Evolutionary conservation across 2,113 vertebrate species (phyloP), one percentile per base, ranked within the genome.

Genomic region (Hystrix cristata): DNA sequence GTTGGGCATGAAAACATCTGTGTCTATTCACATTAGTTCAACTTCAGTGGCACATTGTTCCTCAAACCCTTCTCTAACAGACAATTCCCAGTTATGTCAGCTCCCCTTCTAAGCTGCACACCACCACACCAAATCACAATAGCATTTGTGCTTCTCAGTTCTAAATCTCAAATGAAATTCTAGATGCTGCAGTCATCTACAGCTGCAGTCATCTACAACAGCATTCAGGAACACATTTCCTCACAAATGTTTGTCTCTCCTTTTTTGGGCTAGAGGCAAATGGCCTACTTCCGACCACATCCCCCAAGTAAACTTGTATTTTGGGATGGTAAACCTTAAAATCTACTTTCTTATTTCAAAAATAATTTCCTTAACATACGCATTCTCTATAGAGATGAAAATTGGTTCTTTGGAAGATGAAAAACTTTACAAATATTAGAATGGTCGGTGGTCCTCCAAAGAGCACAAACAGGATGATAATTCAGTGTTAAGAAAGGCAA

Each of bases 331-430:
- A 81, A 87, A 60, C n/a, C 43, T 94, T 71, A 93, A 87, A 87
- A 67, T 65, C 46, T n/a, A 89, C 11, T 31, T 86, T 59, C 80
- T 96, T 71, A 92, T 82, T 90, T 91, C 31, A 94, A 95, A 96
- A 86, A 48, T 29, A 94, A 91, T 82, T 87, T 46, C 46, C 91
- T 80, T 60, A 72, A 91, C 83, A 95, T 74, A 83, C 53, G 67
- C 34, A 76, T 90, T 94, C 7, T 94, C 64, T 55, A 31, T 25
- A 84, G 6, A 15, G 38, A 6, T 80, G 38, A 3, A 93, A 96
- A 93, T 0, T 82, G 4, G 31, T 91, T 96, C 16, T 53, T 43
- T 3, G 0, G 59, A 21, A 9, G 6, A 19, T 18, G 23, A 81
- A 87, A 62, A 85, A 27, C 4, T 13, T 88, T 29, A 31, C 0